Conservation (phyloP, 2,888 invertebrate species). For the Bembecia ichneumoniformis region DNA sequence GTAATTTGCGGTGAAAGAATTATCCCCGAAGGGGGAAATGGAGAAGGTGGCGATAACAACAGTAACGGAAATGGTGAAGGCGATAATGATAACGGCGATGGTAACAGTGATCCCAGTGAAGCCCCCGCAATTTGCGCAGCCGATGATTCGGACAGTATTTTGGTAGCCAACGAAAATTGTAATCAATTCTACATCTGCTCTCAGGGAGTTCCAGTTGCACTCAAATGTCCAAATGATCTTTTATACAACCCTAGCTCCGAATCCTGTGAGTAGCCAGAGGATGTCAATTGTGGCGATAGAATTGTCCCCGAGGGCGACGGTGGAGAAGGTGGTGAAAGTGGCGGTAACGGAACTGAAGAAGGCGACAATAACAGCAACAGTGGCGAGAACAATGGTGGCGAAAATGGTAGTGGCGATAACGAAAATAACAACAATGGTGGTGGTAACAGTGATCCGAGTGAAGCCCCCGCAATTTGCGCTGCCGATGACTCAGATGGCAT, state of each 20-base stretch:
- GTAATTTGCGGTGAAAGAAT: constrained; percentile 23
- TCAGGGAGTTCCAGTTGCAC: constrained; percentile 18
- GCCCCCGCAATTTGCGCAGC: constrained; percentile 23
- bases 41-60: background rate
- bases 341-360: background rate
- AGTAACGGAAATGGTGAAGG: constrained; percentile 5
- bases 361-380: background rate
- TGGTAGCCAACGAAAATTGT: constrained; percentile 28
- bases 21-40: constrained; percentile 9
- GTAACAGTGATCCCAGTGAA: constrained; percentile 20
- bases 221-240: constrained; percentile 20
- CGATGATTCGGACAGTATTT: constrained; percentile 17
- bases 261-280: constrained; percentile 20
- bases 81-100: constrained; percentile 4
- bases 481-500: constrained; percentile 17
- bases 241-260: constrained; percentile 24
- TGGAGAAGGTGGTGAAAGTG: constrained; percentile 1
- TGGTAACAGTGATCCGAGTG: constrained; percentile 19
- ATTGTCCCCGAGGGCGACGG: constrained; percentile 7
- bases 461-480: constrained; percentile 25
- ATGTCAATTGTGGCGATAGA: constrained; percentile 24
- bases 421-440: background rate
- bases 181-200: constrained; percentile 29
- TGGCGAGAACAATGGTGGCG: constrained; percentile 7
- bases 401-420: background rate